Evolutionary conservation across 2,888 invertebrate species (phyloP).

Genomic region (Eupeodes latifasciatus): DNA sequence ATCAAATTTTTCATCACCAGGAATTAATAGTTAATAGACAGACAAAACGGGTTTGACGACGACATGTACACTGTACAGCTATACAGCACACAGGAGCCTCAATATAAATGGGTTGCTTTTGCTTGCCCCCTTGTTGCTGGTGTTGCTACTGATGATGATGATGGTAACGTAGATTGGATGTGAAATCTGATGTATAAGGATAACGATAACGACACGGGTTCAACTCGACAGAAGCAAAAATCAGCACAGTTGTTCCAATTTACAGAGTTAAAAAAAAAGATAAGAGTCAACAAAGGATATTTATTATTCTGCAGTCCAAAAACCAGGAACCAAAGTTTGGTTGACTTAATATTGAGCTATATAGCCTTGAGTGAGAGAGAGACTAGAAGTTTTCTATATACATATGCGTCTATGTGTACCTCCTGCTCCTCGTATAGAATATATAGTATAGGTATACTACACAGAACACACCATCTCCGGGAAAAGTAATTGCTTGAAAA

Average conservation of each 20-base stretch:
- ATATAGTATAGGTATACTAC: background rate
- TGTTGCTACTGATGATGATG: conserved; percentile 41
- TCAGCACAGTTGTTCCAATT: conserved; percentile 69
- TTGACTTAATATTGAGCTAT: conserved; percentile 44
- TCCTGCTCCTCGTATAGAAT: too few relatives aligned
- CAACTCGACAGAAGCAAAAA: conserved; percentile 49
- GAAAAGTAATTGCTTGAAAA: conserved; percentile 59
- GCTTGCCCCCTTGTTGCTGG: too few relatives aligned
- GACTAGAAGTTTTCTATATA: background rate
- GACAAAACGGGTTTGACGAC: conserved; percentile 61
- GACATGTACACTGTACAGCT: conserved; percentile 4
- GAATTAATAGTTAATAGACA: conserved; percentile 75
- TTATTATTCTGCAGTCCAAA: conserved; percentile 52
- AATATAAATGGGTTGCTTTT: conserved; percentile 12
- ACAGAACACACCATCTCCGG: background rate
- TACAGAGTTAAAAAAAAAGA: conserved; percentile 37
- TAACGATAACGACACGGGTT: conserved; percentile 30
- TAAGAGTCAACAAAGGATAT: conserved; percentile 40
- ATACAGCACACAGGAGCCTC: conserved; percentile 2
- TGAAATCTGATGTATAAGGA: conserved; percentile 36
- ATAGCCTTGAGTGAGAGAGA: background rate
- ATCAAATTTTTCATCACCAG: conserved; percentile 76
- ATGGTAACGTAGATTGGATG: conserved; percentile 59
- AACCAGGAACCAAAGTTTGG: conserved; percentile 18
- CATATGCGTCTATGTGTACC: background rate